Percentiles rank a stretch among this genome's conserved stretches.
These are phyloP conservation scores for Axis porcinus DNA, from an alignment of 2,113 vertebrate genomes.

Conservation along the genomic window DNA sequence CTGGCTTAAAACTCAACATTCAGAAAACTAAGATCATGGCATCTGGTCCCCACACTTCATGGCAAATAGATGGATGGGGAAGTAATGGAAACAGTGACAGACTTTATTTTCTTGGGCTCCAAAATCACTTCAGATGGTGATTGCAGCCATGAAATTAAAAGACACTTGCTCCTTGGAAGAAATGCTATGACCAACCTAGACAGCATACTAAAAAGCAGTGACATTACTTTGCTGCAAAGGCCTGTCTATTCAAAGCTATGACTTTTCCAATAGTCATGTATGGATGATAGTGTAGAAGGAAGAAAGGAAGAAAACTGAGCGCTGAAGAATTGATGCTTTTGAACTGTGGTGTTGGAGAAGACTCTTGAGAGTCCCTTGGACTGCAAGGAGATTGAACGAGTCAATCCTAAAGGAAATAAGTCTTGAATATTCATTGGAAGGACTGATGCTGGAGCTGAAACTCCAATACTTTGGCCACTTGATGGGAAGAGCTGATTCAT, in stretches of 20 bases:
- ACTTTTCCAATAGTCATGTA: not conserved
- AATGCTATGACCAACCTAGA: not conserved
- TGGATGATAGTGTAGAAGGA: not conserved
- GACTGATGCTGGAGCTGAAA: not conserved
- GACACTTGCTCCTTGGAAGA: not conserved
- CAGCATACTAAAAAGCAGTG: not conserved
- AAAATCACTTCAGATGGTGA: not conserved
- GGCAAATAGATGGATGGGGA: not conserved
- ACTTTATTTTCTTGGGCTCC: not conserved
- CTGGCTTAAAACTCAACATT: too few species aligned
- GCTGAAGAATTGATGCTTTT: not conserved
- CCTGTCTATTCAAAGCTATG: not conserved
- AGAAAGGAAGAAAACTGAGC: not conserved
- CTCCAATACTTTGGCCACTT: not conserved
- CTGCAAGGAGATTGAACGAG: not conserved
- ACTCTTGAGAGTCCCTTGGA: not conserved
- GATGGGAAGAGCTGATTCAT: not conserved
- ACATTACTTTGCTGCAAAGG: not conserved
- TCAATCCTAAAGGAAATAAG: not conserved
- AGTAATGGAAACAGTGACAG: not conserved
- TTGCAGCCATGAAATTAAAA: not conserved
- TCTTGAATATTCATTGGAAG: not conserved
- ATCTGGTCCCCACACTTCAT: too few species aligned
- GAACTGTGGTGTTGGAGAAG: not conserved
- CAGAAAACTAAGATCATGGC: too few species aligned